These are phyloP conservation scores for Andrena chrysosceles DNA, from an alignment of 2,888 invertebrate species.

Conservation along the genomic window DNA sequence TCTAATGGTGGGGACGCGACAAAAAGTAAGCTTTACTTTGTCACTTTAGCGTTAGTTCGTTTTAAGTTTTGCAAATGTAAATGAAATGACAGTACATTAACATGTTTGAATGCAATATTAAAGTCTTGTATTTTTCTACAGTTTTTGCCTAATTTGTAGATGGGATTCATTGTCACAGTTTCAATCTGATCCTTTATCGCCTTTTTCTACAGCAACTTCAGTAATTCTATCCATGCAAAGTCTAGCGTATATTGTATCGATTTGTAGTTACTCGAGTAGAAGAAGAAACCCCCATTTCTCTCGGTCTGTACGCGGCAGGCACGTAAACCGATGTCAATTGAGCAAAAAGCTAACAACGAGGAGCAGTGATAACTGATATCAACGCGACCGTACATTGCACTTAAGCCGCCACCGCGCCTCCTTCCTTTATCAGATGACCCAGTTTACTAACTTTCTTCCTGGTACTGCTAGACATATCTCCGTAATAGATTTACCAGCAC, in stretches of 20 bases:
- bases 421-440: conserved; percentile 70
- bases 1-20: neutral
- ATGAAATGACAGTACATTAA: neutral
- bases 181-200: neutral
- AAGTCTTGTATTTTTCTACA: no score
- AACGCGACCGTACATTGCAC: conserved; percentile 47
- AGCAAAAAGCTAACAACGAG: conserved; percentile 53
- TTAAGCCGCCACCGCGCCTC: conserved; percentile 56
- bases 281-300: conserved; percentile 3
- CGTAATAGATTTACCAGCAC: conserved; percentile 72
- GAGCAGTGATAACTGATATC: conserved; percentile 67
- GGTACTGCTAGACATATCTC: conserved; percentile 64
- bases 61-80: neutral
- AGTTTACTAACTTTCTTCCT: conserved; percentile 73
- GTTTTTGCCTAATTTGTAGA: neutral
- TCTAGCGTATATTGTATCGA: neutral
- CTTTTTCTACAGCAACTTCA: neutral
- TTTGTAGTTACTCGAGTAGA: neutral
- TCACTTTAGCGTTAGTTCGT: neutral
- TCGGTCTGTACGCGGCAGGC: neutral
- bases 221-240: neutral
- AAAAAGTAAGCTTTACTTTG: neutral
- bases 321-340: conserved; percentile 35
- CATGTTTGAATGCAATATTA: no score
- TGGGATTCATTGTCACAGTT: neutral